Base-by-base conservation (phyloP, 2,888 invertebrate genomes). In the Tuberolachnus salignus region DNA sequence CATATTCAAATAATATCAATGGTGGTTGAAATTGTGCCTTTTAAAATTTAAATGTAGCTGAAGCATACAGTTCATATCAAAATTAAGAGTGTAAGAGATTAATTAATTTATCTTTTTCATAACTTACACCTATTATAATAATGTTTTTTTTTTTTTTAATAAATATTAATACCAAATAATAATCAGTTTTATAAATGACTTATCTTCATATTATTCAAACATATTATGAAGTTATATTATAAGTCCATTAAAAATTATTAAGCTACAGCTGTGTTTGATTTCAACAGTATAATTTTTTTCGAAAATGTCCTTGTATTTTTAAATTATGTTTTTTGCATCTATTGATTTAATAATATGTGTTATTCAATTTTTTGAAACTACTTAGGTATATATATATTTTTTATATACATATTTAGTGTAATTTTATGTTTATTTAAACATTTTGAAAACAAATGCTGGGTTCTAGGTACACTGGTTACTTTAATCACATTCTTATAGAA, bases 241-340 rank as follows among this genome's bases (percentile, higher is more conserved):
- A 34, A 19, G 19, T 14, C 14, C 14, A 53, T 34, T 16, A 55
- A 44, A 69, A 44, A 23, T 26, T 57, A 46, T 26, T 46, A n/a
- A 46, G n/a, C 11, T 6, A 59, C 49, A 66, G 16, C 23, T 55
- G 11, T 57, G 19, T 71, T 57, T 46, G 23, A 71, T 71, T 57
- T 57, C n/a, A 53, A 69, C 14, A 9, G 19, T 53, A 14, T 21
- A 21, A 55, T 44, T 51, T 14, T 19, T 63, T 59, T 42, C 13
- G 42, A n/a, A 10, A 42, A 55, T 42, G 21, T 57, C 16, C 14
- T 23, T 70, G 44, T 23, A 13, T 13, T 13, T 34, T 19, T 44
- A n/a, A 61, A 26, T 66, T 49, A 49, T 49, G 1, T 34, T 34
- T 34, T 4, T 34, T 34, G 34, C 34, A 34, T 34, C 6, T 6